phyloP scores from a whole-genome alignment of 2,113 vertebrate genomes.

The Vidua chalybeata region DNA sequence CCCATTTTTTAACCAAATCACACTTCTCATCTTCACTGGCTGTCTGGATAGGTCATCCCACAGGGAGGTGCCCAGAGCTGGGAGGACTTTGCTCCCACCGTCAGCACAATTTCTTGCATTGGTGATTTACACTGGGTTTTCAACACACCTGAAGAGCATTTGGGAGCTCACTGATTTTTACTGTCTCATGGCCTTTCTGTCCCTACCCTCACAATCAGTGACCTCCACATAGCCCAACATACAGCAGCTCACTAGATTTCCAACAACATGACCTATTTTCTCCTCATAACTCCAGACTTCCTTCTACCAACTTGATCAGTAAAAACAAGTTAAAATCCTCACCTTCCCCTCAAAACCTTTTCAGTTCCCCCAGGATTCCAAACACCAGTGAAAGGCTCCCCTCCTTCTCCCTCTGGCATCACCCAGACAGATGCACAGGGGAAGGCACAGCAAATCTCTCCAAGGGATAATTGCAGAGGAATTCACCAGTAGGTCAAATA shows the following conservation, averaged over 20 bases:
- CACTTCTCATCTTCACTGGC: background rate
- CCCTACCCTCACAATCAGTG: background rate
- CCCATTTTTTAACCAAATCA: background rate
- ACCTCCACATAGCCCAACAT: background rate
- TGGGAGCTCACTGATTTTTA: background rate
- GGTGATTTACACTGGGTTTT: background rate
- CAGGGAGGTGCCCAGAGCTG: background rate
- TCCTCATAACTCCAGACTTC: background rate
- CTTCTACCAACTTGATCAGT: background rate
- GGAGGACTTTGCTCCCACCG: background rate
- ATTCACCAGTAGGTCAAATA: slow-evolving; percentile 14
- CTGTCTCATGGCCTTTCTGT: background rate
- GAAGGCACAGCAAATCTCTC: background rate
- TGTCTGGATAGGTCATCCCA: background rate
- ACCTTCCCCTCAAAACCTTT: background rate
- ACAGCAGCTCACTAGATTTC: background rate
- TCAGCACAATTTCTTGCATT: background rate
- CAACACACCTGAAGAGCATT: background rate
- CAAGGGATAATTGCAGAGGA: background rate
- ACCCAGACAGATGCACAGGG: background rate
- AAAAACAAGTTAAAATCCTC: background rate
- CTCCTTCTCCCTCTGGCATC: background rate
- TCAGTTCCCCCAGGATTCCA: background rate
- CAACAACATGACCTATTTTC: background rate
- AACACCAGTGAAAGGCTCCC: background rate